Evolutionary conservation across 2,113 vertebrate genomes (phyloP), one percentile per base, ranked within the genome.

Genomic region (Caranx melampygus): DNA sequence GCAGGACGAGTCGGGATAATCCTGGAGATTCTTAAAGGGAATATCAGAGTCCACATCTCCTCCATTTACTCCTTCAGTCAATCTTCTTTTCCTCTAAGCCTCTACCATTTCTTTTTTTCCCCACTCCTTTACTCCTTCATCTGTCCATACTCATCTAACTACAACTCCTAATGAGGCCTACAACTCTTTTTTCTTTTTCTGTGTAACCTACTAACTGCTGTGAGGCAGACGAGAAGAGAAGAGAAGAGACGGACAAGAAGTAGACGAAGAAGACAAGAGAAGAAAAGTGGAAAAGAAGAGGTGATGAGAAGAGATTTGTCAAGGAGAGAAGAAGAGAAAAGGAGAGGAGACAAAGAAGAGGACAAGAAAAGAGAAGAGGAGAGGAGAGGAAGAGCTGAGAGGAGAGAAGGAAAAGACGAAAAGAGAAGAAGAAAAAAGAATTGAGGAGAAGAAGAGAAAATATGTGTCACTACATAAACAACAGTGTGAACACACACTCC

Each of bases 1-100:
- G 74, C 18, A 45, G 72, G 13, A 44, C 58, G 31, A 77, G 65
- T 44, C 62, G 33, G 68, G 34, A 80, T 78, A 73, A 90, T 87
- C 72, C 73, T 73, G 54, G 51, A 82, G 76, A 82, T 45, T 42
- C 33, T 68, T 51, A 21, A 44, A 71, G 58, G 47, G 42, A 64
- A 20, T 54, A 57, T 70, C 52, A 47, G 68, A 65, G 64, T 57
- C 49, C 4, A 4, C 60, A 52, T 71, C 55, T 65, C 73, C 35
- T 58, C 65, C 26, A 13, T 51, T 76, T 54, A 42, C 63, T 66
- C 63, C 67, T n/a, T 14, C 74, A 80, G 79, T 60, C 79, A 61
- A 13, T 59, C 70, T 68, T 61, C 18, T 4, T 60, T 54, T 31
- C 58, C 66, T 88, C 26, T 45, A 49, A 73, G 64, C 60, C 55